Evolutionary conservation across 2,888 invertebrate genomes (phyloP).

Genomic region (Aspidiotus destructor): DNA sequence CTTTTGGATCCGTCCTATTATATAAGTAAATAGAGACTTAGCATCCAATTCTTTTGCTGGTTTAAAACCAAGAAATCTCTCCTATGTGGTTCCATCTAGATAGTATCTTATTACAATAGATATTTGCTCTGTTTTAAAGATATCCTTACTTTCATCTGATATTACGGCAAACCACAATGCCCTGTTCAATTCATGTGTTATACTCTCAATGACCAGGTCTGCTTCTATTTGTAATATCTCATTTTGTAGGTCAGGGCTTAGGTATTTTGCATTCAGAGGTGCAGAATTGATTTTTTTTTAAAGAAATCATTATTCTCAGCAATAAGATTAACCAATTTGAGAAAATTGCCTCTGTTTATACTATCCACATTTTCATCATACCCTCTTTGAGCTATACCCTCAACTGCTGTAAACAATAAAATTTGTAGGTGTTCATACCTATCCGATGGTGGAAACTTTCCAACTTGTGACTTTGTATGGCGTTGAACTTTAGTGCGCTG

Average conservation of each 20-base stretch:
- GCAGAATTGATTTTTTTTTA: neutral
- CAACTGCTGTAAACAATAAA: neutral
- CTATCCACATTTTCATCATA: neutral
- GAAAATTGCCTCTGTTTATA: neutral
- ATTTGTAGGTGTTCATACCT: no score
- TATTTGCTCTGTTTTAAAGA: constrained; percentile 22
- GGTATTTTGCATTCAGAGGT: constrained; percentile 16
- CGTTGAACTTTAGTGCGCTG: no score
- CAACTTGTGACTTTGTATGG: no score
- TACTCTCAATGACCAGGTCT: constrained; percentile 13
- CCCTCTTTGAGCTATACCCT: neutral
- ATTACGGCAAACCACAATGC: constrained; percentile 19
- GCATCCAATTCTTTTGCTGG: constrained; percentile 15
- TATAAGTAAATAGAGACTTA: constrained; percentile 3
- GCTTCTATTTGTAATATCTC: constrained; percentile 19
- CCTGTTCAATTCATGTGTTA: constrained; percentile 14
- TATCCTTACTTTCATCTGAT: constrained; percentile 22
- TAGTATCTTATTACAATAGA: constrained; percentile 12
- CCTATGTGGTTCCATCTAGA: constrained; percentile 14
- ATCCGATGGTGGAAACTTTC: no score
- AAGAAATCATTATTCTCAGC: neutral
- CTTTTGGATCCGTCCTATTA: constrained; percentile 14
- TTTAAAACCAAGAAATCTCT: constrained; percentile 6
- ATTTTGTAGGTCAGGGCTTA: constrained; percentile 23
- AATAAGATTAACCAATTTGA: neutral